A percentile compares a stretch with the other conserved stretches of the same genome.
Conservation (phyloP, 2,113 vertebrate genomes). For the Heterochromis multidens region DNA sequence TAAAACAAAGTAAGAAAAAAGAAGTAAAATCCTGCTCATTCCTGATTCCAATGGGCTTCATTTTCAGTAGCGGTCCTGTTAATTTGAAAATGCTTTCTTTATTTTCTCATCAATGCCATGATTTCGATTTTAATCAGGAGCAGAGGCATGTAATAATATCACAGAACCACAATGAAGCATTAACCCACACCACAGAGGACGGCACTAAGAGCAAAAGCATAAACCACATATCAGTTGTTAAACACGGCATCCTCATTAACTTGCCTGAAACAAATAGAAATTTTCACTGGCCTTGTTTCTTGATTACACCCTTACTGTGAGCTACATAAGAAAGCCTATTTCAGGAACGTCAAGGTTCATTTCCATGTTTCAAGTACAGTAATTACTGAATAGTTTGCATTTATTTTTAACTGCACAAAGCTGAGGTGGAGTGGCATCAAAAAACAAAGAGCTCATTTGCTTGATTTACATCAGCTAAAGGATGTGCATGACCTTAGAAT, state of each 20-base stretch:
- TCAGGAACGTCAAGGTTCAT: slow-evolving; percentile 44
- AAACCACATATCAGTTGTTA: slow-evolving; percentile 29
- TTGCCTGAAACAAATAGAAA: slow-evolving; percentile 35
- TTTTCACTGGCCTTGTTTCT: slow-evolving; percentile 47
- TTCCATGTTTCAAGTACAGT: slow-evolving; percentile 28
- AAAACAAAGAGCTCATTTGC: slow-evolving; percentile 39
- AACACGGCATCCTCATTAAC: slow-evolving; percentile 51
- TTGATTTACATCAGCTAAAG: slow-evolving; percentile 26
- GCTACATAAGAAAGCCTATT: slow-evolving; percentile 44
- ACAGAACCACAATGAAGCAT: not conserved
- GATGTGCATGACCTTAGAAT: slow-evolving; percentile 13
- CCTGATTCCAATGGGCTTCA: not conserved
- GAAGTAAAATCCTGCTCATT: not conserved
- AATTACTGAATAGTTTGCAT: slow-evolving; percentile 36
- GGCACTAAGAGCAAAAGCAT: not conserved
- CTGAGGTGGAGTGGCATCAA: not conserved
- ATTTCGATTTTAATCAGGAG: slow-evolving; percentile 44
- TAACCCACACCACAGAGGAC: not conserved
- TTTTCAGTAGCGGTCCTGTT: not conserved
- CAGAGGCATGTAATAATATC: slow-evolving; percentile 15
- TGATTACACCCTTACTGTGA: slow-evolving; percentile 43
- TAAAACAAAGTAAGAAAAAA: not conserved
- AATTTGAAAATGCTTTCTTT: slow-evolving; percentile 20
- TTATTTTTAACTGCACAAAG: not conserved
- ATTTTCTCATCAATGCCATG: slow-evolving; percentile 17